Evolutionary conservation across 30 jellyfish, hydroid and myxozoan genomes (phyloP), one percentile per base, ranked within the genome.

Genomic region (Chrysaora quinquecirrha): DNA sequence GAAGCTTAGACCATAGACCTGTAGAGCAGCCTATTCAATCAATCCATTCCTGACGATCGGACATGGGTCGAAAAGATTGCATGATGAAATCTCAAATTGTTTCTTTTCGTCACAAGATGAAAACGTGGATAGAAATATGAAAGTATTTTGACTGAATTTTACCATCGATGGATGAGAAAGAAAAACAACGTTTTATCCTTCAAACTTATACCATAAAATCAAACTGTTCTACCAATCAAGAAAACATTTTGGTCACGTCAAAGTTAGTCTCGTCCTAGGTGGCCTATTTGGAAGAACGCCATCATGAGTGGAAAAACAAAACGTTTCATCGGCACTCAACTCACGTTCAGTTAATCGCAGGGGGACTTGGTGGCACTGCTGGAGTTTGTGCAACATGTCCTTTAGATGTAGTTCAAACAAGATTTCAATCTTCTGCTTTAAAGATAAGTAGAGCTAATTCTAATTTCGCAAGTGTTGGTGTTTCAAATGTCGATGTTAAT

Each of bases 351-450:
- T 89, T 94, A 61, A 50, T 94, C 33, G 99, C 99, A 18, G 99
- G 99, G 23, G 99, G 99, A 56, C 62, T 94, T 43, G 99, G 97
- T 66, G 99, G 99, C 6, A 94, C 97, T 34, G 96, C 99, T 35
- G 99, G 99, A 19, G 99, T 94, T 19, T 74, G 92, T 61, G 96
- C 90, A 1, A 94, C 99, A 23, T 87, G 97, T 48, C 99, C 99
- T 28, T 71, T 95, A 46, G 99, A 95, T 87, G 97, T 95, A 21
- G 95, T 95, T 23, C 99, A 95, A 89, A 95, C 99, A 1, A 91
- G 99, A 27, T 76, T 95, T 14, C 99, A 95, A 62, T 95, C 99
- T 32, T 49, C 96, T 20, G 78, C 82, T 1, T 71, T 93, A 11
- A 93, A 93, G 46, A 60, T 86, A 30, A 34, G 97, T 22, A 64